These are phyloP conservation scores for Taphrorychus bicolor DNA, from an alignment of 2,888 invertebrate species.

Conservation along the genomic window DNA sequence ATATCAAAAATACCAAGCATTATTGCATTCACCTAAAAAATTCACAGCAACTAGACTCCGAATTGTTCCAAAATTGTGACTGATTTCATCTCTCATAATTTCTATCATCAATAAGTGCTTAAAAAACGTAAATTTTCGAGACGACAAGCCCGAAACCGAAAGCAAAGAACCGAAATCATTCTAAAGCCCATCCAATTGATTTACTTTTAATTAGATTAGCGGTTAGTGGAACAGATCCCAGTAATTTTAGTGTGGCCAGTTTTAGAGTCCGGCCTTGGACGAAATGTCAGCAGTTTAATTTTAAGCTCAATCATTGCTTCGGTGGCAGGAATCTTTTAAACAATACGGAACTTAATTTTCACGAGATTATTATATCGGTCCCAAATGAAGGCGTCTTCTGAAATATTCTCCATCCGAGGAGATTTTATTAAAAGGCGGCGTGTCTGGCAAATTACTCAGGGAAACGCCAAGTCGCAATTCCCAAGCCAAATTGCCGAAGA, in stretches of 20 bases:
- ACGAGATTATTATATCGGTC: neutral
- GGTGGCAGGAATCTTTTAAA: slow-evolving; percentile 2
- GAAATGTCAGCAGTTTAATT: slow-evolving; percentile 23
- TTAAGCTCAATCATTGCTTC: neutral
- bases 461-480: slow-evolving; percentile 15
- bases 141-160: neutral
- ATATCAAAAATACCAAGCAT: too few relatives aligned
- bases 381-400: neutral
- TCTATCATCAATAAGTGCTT: too few relatives aligned
- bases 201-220: slow-evolving; percentile 26
- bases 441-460: slow-evolving; percentile 22
- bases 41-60: too few relatives aligned
- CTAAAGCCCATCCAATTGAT: slow-evolving; percentile 20
- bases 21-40: too few relatives aligned
- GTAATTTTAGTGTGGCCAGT: slow-evolving; percentile 12
- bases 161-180: slow-evolving; percentile 5
- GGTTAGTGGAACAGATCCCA: slow-evolving; percentile 21
- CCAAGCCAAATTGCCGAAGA: slow-evolving; percentile 22
- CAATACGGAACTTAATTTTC: neutral
- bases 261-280: slow-evolving; percentile 17
- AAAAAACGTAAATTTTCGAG: too few relatives aligned
- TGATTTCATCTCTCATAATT: too few relatives aligned
- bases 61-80: too few relatives aligned
- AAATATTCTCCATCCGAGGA: neutral
- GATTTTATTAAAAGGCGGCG: slow-evolving; percentile 12